phyloP scores from a whole-genome alignment of 1,140 invertebrate genomes.

The Zaprionus kolodkinae region DNA sequence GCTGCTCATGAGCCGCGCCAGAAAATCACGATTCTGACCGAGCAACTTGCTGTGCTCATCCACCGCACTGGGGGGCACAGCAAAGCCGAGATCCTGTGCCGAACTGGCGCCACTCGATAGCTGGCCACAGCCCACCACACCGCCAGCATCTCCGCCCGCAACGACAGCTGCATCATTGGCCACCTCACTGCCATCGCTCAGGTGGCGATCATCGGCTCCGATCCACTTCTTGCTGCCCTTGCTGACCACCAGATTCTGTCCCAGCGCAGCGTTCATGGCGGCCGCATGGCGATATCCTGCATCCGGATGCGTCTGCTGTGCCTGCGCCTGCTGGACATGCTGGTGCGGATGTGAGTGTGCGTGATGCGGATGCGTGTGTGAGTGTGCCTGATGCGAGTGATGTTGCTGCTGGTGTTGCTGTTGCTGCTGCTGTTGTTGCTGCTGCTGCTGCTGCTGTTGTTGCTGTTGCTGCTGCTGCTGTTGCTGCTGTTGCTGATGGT shows the following conservation, averaged over 20 bases:
- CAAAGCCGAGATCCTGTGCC: slow-evolving; percentile 67
- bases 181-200: slow-evolving; percentile 61
- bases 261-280: slow-evolving; percentile 71
- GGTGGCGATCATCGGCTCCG: slow-evolving; percentile 68
- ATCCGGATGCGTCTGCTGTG: slow-evolving; percentile 51
- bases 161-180: slow-evolving; percentile 39
- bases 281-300: slow-evolving; percentile 66
- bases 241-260: slow-evolving; percentile 82
- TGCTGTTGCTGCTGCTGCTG: slow-evolving; percentile 41
- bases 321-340: slow-evolving; percentile 45
- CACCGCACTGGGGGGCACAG: slow-evolving; percentile 68
- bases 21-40: slow-evolving; percentile 79
- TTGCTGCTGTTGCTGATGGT: slow-evolving; percentile 35
- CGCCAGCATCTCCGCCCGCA: background rate
- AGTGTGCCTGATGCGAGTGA: slow-evolving; percentile 42
- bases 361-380: slow-evolving; percentile 58
- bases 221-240: slow-evolving; percentile 84
- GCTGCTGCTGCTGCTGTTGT: slow-evolving; percentile 35
- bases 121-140: slow-evolving; percentile 34
- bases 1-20: slow-evolving; percentile 79
- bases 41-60: slow-evolving; percentile 79
- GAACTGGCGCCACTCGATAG: slow-evolving; percentile 33
- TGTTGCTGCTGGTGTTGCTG: slow-evolving; percentile 48
- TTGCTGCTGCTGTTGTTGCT: slow-evolving; percentile 14
- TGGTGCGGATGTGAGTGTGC: slow-evolving; percentile 53